Percentiles rank a stretch among this genome's conserved stretches.
Conservation (phyloP, 2,888 invertebrate genomes). For the Cephus sareptanus region DNA sequence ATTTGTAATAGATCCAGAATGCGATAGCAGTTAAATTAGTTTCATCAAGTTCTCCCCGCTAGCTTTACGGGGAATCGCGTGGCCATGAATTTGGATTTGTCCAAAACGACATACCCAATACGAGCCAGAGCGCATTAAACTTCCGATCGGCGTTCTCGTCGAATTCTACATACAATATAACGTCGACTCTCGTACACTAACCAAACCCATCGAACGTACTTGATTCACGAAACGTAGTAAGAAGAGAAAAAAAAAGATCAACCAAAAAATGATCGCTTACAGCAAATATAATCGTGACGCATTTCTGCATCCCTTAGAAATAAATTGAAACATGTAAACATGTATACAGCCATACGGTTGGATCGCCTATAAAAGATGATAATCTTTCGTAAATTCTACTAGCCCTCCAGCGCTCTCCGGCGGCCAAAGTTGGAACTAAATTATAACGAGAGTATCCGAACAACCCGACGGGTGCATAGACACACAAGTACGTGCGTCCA, state of each 20-base stretch:
- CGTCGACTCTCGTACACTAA: slow-evolving; percentile 25
- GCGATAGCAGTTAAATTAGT: slow-evolving; percentile 54
- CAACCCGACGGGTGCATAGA: too few species aligned
- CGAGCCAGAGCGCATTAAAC: background rate
- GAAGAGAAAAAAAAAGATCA: background rate
- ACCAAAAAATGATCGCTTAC: background rate
- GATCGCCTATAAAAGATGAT: too few species aligned
- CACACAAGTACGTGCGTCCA: too few species aligned
- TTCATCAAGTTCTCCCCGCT: slow-evolving; percentile 47
- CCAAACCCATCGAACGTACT: background rate
- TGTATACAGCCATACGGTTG: too few species aligned
- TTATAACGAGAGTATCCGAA: too few species aligned
- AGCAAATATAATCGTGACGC: background rate
- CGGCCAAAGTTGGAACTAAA: too few species aligned
- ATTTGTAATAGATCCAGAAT: slow-evolving; percentile 48
- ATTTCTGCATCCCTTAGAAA: background rate
- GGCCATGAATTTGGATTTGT: slow-evolving; percentile 44
- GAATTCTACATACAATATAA: slow-evolving; percentile 16
- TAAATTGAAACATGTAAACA: background rate
- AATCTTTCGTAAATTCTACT: too few species aligned
- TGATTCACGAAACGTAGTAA: background rate
- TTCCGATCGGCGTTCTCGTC: slow-evolving; percentile 3
- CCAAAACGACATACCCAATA: slow-evolving; percentile 39
- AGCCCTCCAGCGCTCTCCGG: too few species aligned
- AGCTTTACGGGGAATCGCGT: slow-evolving; percentile 42